Evolutionary conservation across 2,797 vertebrate species (phyloP), one percentile per base, ranked within the genome.

Genomic region (Rhabdomys pumilio): DNA sequence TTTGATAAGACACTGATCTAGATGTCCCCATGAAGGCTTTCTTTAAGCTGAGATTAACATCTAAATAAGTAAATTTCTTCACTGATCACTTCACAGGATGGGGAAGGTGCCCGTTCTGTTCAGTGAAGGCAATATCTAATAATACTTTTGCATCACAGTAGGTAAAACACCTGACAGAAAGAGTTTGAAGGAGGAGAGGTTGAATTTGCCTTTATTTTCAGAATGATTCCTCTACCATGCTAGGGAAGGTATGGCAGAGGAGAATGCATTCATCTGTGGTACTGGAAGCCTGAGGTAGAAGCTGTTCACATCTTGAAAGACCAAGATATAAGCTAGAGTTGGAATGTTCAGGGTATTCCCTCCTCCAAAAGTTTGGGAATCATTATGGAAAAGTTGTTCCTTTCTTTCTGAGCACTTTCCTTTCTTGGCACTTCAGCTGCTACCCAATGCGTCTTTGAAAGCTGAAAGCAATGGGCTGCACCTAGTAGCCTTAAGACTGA

Each of bases 11-110:
- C 41, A 76, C 1, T 3, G 53, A 12, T 75, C 12, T 77, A 94
- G 34, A 94, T 44, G 38, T 93, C 9, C n/a, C 14, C 65, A 6
- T 65, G 22, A 77, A 90, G 20, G 24, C 24, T 63, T 69, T 84
- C 65, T 84, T 90, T 87, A 44, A 90, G 44, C 63, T 86, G n/a
- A 95, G 12, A 72, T 87, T 82, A 73, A 87, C 44, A 88, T 80
- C 81, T 57, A 72, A 80, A 59, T 73, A 22, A 57, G 3, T 29
- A 76, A 69, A 38, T 11, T 67, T 95, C 41, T 76, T 47, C 41
- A 76, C 22, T 89, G 14, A 90, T 92, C 67, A 80, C 3, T 31
- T 11, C 55, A 3, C 14, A 67, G 31, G 20, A 63, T 80, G 15
- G 41, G 6, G 38, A 15, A 89, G 10, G 22, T 0, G 3, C 24